Conservation (phyloP, 1,140 invertebrate genomes). For the Lordiphosa clarofinis region DNA sequence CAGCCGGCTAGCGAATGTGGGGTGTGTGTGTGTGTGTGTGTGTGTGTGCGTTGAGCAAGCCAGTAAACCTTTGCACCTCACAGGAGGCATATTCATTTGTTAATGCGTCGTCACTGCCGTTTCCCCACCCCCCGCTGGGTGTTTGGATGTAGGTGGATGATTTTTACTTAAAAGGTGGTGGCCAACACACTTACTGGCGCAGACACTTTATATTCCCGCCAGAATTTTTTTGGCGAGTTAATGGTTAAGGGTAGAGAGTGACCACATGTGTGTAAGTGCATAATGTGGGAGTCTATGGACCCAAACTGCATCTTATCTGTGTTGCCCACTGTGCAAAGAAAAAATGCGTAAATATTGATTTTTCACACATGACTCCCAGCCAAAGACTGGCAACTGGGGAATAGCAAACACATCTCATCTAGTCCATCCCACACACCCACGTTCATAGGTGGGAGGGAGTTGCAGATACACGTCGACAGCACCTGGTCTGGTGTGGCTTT, state of each 20-base stretch:
- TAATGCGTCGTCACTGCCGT: conserved; percentile 56
- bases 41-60: conserved; percentile 22
- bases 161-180: conserved; percentile 48
- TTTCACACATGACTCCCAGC: conserved; percentile 59
- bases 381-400: conserved; percentile 5
- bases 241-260: conserved; percentile 24
- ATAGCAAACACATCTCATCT: conserved; percentile 10
- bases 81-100: conserved; percentile 67
- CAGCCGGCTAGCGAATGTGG: conserved; percentile 1
- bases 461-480: conserved; percentile 28
- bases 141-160: conserved; percentile 30
- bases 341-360: conserved; percentile 64
- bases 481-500: conserved; percentile 39
- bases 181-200: conserved; percentile 10
- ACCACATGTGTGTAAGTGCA: conserved; percentile 10
- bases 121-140: conserved; percentile 5
- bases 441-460: conserved; percentile 6
- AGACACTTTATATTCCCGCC: conserved; percentile 39
- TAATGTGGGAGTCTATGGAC: conserved; percentile 15
- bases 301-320: conserved; percentile 21
- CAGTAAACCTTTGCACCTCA: conserved; percentile 43
- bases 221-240: conserved; percentile 36
- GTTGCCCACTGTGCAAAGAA: conserved; percentile 11
- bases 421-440: conserved; percentile 7
- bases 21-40: conserved; percentile 19